Evolutionary conservation across 2,888 invertebrate genomes (phyloP).

Genomic region (Erebia palarica): DNA sequence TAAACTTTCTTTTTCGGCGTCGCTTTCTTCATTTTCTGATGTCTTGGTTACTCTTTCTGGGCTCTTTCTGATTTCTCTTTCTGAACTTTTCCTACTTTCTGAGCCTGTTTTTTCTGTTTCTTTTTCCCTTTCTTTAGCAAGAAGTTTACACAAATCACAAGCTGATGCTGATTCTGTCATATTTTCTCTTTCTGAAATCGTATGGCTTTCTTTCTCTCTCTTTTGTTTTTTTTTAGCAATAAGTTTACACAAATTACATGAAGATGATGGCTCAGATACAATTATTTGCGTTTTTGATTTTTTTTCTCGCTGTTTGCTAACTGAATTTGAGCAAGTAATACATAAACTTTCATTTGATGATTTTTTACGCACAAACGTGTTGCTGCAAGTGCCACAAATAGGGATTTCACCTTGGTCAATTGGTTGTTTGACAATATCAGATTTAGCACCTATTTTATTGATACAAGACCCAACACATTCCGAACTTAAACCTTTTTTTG

Average conservation of each 20-base stretch:
- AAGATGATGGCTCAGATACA: not conserved
- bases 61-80: no score
- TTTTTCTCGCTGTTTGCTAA: not conserved
- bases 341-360: slow-evolving; percentile 29
- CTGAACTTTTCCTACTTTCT: no score
- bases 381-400: slow-evolving; percentile 33
- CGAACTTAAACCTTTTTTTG: slow-evolving; percentile 8
- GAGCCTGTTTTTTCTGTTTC: no score
- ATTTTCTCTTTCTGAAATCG: no score
- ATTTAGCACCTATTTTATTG: slow-evolving; percentile 9
- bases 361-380: slow-evolving; percentile 14
- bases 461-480: slow-evolving; percentile 25
- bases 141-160: not conserved
- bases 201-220: not conserved
- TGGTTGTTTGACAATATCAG: not conserved
- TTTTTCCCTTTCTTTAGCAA: not conserved
- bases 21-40: not conserved
- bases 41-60: not conserved
- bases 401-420: slow-evolving; percentile 2
- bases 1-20: slow-evolving; percentile 36
- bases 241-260: slow-evolving; percentile 17
- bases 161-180: no score
- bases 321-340: slow-evolving; percentile 10
- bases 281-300: not conserved
- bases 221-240: slow-evolving; percentile 8